Evolutionary conservation across 1,140 invertebrate genomes (phyloP).

Genomic region (Caenorhabditis inopinata): DNA sequence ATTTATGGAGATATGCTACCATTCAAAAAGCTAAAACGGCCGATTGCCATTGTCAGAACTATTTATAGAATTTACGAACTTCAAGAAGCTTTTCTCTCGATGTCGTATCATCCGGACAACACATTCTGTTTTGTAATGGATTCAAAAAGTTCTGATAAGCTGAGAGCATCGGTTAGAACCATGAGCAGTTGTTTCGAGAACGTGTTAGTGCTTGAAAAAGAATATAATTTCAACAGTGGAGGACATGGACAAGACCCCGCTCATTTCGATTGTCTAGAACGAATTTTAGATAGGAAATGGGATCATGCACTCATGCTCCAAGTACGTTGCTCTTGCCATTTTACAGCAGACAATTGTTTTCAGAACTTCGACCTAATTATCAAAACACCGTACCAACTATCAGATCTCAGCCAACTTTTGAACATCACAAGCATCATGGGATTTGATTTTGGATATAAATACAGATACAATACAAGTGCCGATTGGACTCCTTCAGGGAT

Average conservation of each 20-base stretch:
- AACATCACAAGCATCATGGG: slow-evolving; percentile 16
- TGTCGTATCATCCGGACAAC: slow-evolving; percentile 25
- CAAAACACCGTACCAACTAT: slow-evolving; percentile 19
- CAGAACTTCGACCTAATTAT: slow-evolving; percentile 12
- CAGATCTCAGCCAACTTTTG: not conserved
- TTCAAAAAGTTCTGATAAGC: not conserved
- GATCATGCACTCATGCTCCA: slow-evolving; percentile 3
- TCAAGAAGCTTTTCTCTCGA: not conserved
- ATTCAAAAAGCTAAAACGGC: not conserved
- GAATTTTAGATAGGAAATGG: slow-evolving; percentile 13
- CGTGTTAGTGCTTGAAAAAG: slow-evolving; percentile 20
- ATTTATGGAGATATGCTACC: slow-evolving; percentile 12
- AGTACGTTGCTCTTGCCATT: not conserved
- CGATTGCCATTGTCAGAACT: slow-evolving; percentile 11
- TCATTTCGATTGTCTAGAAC: slow-evolving; percentile 4
- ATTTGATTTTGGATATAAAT: not conserved
- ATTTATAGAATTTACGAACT: slow-evolving; percentile 16
- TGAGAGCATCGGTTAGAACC: not conserved
- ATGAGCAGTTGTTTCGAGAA: slow-evolving; percentile 21
- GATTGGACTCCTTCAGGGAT: slow-evolving; percentile 16
- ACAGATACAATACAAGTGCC: not conserved
- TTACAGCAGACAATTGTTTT: not conserved
- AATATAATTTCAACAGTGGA: slow-evolving; percentile 23
- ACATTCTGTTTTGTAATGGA: slow-evolving; percentile 16
- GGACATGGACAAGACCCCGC: slow-evolving; percentile 28